Evolutionary conservation across 92 coral and sea anemone genomes (phyloP), one percentile per base, ranked within the genome.

Genomic region (Porites rus): DNA sequence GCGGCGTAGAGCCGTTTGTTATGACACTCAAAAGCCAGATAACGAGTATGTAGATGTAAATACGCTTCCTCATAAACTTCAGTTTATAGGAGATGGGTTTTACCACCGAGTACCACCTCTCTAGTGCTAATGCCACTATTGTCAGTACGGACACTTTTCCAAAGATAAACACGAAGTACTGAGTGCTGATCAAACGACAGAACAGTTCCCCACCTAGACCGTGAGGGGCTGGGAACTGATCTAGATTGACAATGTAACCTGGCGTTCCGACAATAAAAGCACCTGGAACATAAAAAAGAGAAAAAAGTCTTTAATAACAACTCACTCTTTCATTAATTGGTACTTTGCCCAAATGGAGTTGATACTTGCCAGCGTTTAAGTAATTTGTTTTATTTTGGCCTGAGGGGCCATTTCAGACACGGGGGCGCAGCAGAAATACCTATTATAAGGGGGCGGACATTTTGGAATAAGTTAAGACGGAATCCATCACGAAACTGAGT

Each of bases 61-160:
- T 84, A 12, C 91, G 84, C 21, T 62, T 65, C 20, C 68, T 71
- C 7, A 90, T 77, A 46, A 79, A 82, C 18, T 69, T 81, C 16
- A 68, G 53, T 53, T 72, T 85, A 82, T 92, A 90, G 9, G 72
- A 59, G 65, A 92, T 24, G 1, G 98, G 98, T 28, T 68, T 89
- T 18, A 88, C 65, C n/a, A 90, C 86, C 0, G 98, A 85, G 51
- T 87, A 90, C 98, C 98, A 94, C 2, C 98, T 88, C 58, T 94
- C 98, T 12, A 94, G 19, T 19, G 98, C 88, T 87, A 94, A 69
- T 66, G 87, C 91, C 25, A 88, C 85, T 54, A 91, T 89, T 43
- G 89, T 91, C 72, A 82, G 84, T 1, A 89, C 90, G 1, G 97
- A 92, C 3, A 86, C 92, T 69, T 92, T 89, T 4, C 91, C 91